phyloP scores from a whole-genome alignment of 2,797 vertebrate genomes.

The Tamandua tetradactyla region DNA sequence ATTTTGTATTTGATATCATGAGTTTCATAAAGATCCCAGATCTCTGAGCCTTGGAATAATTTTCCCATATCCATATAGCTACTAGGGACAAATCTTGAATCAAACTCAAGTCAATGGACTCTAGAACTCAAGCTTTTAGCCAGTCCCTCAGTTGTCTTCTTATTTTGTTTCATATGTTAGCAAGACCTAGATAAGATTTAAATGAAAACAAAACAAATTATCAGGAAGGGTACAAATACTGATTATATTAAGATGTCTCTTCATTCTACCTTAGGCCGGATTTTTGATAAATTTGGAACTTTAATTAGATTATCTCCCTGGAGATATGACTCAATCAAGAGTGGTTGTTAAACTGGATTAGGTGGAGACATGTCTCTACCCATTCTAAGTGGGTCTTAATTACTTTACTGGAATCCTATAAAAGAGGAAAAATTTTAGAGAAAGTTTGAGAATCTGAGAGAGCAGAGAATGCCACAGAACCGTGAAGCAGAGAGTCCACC shows the following conservation, averaged over 20 bases:
- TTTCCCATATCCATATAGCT: neutral
- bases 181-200: neutral
- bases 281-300: conserved; percentile 35
- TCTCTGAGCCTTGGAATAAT: conserved; percentile 1
- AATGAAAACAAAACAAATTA: conserved; percentile 24
- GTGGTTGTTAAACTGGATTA: too few relatives aligned
- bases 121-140: neutral
- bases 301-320: too few relatives aligned
- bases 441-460: too few relatives aligned
- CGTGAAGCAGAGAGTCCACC: too few relatives aligned
- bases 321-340: too few relatives aligned
- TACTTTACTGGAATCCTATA: too few relatives aligned
- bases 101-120: neutral
- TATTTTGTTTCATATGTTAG: conserved; percentile 31
- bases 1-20: conserved; percentile 20
- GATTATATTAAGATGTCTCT: neutral
- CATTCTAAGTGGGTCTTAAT: too few relatives aligned
- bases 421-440: too few relatives aligned
- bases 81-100: neutral
- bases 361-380: too few relatives aligned
- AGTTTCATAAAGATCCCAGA: conserved; percentile 21
- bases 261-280: neutral
- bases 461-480: too few relatives aligned
- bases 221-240: neutral
- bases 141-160: neutral